These are phyloP conservation scores for Drosophila prolongata DNA, from an alignment of 2,888 invertebrate species.

Conservation along the genomic window DNA sequence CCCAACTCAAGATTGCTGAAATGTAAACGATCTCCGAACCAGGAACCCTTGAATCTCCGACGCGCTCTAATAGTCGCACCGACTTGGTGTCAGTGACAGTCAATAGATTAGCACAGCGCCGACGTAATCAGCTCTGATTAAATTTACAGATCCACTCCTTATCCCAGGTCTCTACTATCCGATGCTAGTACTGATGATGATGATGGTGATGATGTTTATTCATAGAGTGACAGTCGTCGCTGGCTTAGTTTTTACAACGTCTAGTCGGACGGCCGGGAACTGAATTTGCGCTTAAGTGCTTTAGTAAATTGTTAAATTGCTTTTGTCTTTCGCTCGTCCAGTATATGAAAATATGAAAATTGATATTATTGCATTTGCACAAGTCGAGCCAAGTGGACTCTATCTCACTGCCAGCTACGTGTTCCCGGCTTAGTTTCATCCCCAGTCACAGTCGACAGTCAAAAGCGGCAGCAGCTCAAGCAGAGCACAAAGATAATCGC, in stretches of 20 bases:
- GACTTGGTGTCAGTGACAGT: conserved; percentile 24
- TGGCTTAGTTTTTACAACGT: conserved; percentile 40
- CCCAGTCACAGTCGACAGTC: conserved; percentile 37
- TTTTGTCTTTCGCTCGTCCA: conserved; percentile 69
- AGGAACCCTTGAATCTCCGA: conserved; percentile 21
- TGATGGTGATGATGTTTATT: conserved; percentile 61
- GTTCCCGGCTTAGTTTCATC: conserved; percentile 49
- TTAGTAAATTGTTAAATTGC: conserved; percentile 83
- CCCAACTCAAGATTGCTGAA: conserved; percentile 13
- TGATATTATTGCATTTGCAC: conserved; percentile 73
- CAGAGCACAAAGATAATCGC: conserved; percentile 40
- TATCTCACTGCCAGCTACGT: conserved; percentile 53
- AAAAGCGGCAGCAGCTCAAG: conserved; percentile 16
- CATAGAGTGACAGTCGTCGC: conserved; percentile 44
- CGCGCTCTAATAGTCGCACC: conserved; percentile 23
- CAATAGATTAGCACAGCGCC: conserved; percentile 44
- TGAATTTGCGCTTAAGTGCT: conserved; percentile 74
- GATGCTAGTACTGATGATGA: conserved; percentile 4
- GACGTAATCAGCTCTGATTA: conserved; percentile 61
- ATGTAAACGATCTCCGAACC: conserved; percentile 20
- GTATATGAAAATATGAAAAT: conserved; percentile 73
- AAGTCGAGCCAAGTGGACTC: conserved; percentile 52
- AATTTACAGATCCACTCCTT: conserved; percentile 49
- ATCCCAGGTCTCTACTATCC: conserved; percentile 27
- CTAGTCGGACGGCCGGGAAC: conserved; percentile 16